Base-by-base conservation (phyloP, 2,797 vertebrate genomes). In the Eulemur coronatus region DNA sequence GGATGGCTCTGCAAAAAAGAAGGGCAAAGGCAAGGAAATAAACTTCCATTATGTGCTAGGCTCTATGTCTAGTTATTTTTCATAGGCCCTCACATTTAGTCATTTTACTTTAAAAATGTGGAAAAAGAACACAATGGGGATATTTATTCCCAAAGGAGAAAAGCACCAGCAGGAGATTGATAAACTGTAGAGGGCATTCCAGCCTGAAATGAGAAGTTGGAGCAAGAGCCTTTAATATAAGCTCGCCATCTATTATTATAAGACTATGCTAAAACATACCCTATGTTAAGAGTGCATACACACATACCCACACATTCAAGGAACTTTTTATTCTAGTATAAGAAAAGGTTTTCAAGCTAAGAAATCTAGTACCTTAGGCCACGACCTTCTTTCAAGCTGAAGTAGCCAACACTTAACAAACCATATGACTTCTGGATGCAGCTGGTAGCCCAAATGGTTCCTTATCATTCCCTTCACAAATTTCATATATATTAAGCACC, bases 71-170 rank as follows among this genome's bases (percentile, higher is more conserved):
- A 22, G n/a, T 46, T 82, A 70, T 33, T 30, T 65, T n/a, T n/a
- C 63, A 65, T 9, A 78, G 61, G 57, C 7, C 10, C 26, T 86
- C 48, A 69, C 4, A 78, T 69, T 76, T 76, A 82, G n/a, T 89
- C 33, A 70, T 52, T 75, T 48, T 61, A 75, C 10, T 76, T 76
- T 18, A 65, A 82, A 84, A 93, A 82, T 43, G 20, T 46, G 13
- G 52, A 75, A 69, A 86, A 96, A 55, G 20, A n/a, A 33, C 28
- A 67, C 55, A 82, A 30, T 69, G 7, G 3, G 22, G 8, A 26
- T 76, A 65, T 92, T 87, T 89, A 84, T 90, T 92, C 43, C n/a
- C 55, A 89, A 93, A 57, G 24, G 33, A 81, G 38, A 24, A 85
- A 33, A 81, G 10, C 59, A 50, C 5, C 26, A 57, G 28, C 13